These are phyloP conservation scores for Pempheris klunzingeri DNA, from an alignment of 2,797 vertebrate species.

Conservation along the genomic window DNA sequence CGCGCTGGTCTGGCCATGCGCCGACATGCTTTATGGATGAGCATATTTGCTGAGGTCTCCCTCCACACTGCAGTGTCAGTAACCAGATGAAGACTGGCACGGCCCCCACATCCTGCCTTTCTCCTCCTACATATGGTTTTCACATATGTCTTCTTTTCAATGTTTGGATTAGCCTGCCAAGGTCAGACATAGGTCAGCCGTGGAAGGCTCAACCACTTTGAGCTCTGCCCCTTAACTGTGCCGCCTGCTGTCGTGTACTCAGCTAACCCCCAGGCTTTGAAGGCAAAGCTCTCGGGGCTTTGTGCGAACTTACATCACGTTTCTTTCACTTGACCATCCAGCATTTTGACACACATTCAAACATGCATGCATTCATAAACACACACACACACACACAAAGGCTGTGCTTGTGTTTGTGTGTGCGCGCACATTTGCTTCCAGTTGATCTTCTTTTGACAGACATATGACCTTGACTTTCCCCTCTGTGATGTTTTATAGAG, in stretches of 20 bases:
- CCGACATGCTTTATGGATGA: constrained; percentile 78
- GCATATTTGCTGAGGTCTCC: constrained; percentile 71
- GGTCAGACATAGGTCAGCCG: constrained; percentile 70
- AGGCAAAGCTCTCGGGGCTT: constrained; percentile 41
- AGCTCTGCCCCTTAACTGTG: constrained; percentile 44
- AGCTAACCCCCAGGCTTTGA: constrained; percentile 52
- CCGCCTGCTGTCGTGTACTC: constrained; percentile 59
- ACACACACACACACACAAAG: constrained; percentile 17
- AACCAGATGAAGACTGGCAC: constrained; percentile 74
- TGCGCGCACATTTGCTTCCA: constrained; percentile 16
- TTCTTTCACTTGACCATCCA: constrained; percentile 49
- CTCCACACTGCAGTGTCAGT: constrained; percentile 65
- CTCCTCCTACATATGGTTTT: constrained; percentile 73
- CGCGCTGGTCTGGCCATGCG: constrained; percentile 42
- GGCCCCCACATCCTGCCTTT: constrained; percentile 63
- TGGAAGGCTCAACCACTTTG: constrained; percentile 54
- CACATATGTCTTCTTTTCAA: constrained; percentile 68
- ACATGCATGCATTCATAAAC: too few relatives aligned
- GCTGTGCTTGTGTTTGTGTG: neutral
- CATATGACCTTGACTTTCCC: constrained; percentile 78
- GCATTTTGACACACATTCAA: constrained; percentile 49
- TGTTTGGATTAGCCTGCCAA: constrained; percentile 64
- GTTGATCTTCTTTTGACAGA: constrained; percentile 71
- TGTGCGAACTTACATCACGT: constrained; percentile 50
- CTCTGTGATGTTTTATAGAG: constrained; percentile 64